A percentile compares a stretch with the other conserved stretches of the same genome.
Evolutionary conservation across 2,888 invertebrate genomes (phyloP).

Genomic region (Brachyptera risi): DNA sequence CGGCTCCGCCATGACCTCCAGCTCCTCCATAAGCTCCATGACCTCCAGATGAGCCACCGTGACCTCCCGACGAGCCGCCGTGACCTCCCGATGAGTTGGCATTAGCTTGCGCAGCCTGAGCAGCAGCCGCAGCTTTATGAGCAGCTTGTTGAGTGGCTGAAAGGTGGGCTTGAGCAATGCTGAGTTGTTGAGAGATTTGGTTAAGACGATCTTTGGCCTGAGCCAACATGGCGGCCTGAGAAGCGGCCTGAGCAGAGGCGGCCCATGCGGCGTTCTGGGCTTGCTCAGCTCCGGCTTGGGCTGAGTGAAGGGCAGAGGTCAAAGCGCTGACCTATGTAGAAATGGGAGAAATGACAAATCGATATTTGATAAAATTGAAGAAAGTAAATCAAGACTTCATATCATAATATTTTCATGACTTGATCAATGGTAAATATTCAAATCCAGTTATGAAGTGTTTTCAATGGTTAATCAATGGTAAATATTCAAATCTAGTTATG

Average conservation of each 20-base stretch:
- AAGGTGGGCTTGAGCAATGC: conserved; percentile 67
- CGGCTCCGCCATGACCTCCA: neutral
- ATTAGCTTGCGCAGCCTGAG: conserved; percentile 70
- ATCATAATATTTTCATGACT: too few relatives aligned
- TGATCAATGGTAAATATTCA: too few relatives aligned
- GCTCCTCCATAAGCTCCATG: neutral
- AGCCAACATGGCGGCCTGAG: conserved; percentile 75
- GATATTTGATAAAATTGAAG: too few relatives aligned
- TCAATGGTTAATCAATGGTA: too few relatives aligned
- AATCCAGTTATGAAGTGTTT: too few relatives aligned
- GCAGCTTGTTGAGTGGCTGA: conserved; percentile 71
- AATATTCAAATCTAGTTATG: too few relatives aligned
- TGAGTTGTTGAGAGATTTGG: conserved; percentile 63
- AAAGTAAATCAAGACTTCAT: too few relatives aligned
- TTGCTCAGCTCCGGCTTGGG: conserved; percentile 70
- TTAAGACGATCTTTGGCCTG: conserved; percentile 65
- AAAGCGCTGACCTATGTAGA: conserved; percentile 50
- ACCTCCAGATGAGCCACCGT: neutral
- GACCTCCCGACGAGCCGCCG: neutral
- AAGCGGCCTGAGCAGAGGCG: conserved; percentile 70
- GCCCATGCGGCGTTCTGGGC: conserved; percentile 69
- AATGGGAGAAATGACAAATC: too few relatives aligned
- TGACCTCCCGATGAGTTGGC: conserved; percentile 44
- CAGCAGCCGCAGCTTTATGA: conserved; percentile 60
- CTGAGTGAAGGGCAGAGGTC: conserved; percentile 67